Percentiles rank a stretch among this genome's conserved stretches.
Conservation (phyloP, 2,888 invertebrate genomes). For the Drosophila kuntzei region DNA sequence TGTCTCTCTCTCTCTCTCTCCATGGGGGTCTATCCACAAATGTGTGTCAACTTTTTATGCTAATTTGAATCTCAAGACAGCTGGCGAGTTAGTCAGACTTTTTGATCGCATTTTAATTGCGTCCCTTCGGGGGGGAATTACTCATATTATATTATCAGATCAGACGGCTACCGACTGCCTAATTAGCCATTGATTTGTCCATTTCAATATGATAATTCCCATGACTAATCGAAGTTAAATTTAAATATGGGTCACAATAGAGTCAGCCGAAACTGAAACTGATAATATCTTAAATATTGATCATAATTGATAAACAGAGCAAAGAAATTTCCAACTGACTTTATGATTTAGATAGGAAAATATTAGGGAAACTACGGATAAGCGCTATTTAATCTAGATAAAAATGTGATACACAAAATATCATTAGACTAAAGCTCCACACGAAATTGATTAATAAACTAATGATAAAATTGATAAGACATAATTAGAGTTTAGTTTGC, state of each 20-base stretch:
- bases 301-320: slow-evolving; percentile 2
- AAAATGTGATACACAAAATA: slow-evolving; percentile 16
- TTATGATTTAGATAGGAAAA: slow-evolving; percentile 14
- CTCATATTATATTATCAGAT: slow-evolving; percentile 37
- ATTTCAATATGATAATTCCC: slow-evolving; percentile 69
- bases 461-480: slow-evolving; percentile 39
- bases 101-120: slow-evolving; percentile 74
- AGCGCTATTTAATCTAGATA: slow-evolving; percentile 45
- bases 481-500: slow-evolving; percentile 19
- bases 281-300: slow-evolving; percentile 8
- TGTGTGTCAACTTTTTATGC: slow-evolving; percentile 20
- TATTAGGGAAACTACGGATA: slow-evolving; percentile 21
- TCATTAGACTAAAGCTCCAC: slow-evolving; percentile 27
- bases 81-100: slow-evolving; percentile 14
- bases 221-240: slow-evolving; percentile 63
- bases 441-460: slow-evolving; percentile 46
- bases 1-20: not conserved
- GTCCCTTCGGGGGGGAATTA: slow-evolving; percentile 37
- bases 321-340: not conserved
- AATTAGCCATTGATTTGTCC: slow-evolving; percentile 77
- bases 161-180: slow-evolving; percentile 55
- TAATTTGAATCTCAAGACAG: slow-evolving; percentile 8
- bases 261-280: not conserved
- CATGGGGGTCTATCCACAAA: slow-evolving; percentile 14
- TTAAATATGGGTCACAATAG: slow-evolving; percentile 51